These are phyloP conservation scores for Rhagium mordax DNA, from an alignment of 2,888 invertebrate species.

Conservation along the genomic window DNA sequence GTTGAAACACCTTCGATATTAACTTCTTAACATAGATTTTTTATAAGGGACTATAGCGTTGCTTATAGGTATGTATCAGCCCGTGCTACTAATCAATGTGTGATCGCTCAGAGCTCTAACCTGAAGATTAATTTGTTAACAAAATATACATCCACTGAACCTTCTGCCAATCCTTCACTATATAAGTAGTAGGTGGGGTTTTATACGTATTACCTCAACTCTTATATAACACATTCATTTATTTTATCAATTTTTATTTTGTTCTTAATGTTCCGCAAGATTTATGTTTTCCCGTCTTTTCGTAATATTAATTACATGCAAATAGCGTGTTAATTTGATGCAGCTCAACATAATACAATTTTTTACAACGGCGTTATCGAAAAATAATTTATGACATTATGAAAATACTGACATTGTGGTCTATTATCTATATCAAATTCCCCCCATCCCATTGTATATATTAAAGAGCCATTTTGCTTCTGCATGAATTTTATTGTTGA, in stretches of 20 bases:
- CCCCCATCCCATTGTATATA: not conserved
- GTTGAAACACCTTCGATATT: no score
- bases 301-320: slow-evolving; percentile 12
- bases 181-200: no score
- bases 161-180: no score
- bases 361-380: slow-evolving; percentile 24
- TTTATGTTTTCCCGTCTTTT: slow-evolving; percentile 10
- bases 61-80: no score
- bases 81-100: no score
- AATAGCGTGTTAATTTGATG: slow-evolving; percentile 19
- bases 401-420: not conserved
- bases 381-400: slow-evolving; percentile 21
- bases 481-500: slow-evolving; percentile 3
- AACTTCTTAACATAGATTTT: no score
- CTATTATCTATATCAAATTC: slow-evolving; percentile 11
- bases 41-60: no score
- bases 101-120: no score
- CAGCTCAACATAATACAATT: slow-evolving; percentile 14
- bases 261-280: slow-evolving; percentile 10
- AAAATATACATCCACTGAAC: no score
- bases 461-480: slow-evolving; percentile 1
- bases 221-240: not conserved
- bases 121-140: no score
- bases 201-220: no score
- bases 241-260: slow-evolving; percentile 19